Evolutionary conservation across 2,888 invertebrate genomes (phyloP).

Genomic region (Epicampocera succincta): DNA sequence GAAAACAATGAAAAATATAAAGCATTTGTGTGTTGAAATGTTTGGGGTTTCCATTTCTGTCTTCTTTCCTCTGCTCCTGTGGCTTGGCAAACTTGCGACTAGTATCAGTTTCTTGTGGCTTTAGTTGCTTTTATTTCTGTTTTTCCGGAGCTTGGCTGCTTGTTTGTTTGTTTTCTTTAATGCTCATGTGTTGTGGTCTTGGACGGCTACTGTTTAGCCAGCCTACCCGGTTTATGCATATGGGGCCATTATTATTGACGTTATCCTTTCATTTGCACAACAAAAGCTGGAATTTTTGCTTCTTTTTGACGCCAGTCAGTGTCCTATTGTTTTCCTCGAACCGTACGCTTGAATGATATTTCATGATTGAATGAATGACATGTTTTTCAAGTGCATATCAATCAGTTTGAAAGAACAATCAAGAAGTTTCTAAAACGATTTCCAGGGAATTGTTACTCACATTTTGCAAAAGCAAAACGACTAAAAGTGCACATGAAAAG

Average conservation of each 20-base stretch:
- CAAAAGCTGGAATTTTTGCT: no score
- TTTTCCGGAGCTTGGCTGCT: no score
- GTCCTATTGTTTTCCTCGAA: background rate
- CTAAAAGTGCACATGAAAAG: no score
- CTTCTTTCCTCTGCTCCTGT: conserved; percentile 24
- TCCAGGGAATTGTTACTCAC: background rate
- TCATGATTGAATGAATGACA: conserved; percentile 21
- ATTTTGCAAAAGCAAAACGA: background rate
- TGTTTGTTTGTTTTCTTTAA: conserved; percentile 25
- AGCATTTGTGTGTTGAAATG: conserved; percentile 53
- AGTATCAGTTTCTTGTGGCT: conserved; percentile 46
- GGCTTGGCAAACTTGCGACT: conserved; percentile 54
- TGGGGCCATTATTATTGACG: no score
- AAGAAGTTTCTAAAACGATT: background rate
- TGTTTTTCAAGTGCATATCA: background rate
- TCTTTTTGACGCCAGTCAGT: conserved; percentile 20
- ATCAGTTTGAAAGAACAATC: background rate
- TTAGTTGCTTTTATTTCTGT: conserved; percentile 2
- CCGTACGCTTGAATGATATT: background rate
- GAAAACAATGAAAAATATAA: conserved; percentile 34
- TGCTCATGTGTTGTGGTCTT: conserved; percentile 1
- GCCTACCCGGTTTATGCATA: background rate
- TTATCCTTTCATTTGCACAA: no score
- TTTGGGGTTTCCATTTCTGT: conserved; percentile 29
- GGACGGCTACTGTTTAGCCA: background rate